These are phyloP conservation scores for Ditylenchus weischeri DNA, from an alignment of 2,888 invertebrate species.

Conservation along the genomic window DNA sequence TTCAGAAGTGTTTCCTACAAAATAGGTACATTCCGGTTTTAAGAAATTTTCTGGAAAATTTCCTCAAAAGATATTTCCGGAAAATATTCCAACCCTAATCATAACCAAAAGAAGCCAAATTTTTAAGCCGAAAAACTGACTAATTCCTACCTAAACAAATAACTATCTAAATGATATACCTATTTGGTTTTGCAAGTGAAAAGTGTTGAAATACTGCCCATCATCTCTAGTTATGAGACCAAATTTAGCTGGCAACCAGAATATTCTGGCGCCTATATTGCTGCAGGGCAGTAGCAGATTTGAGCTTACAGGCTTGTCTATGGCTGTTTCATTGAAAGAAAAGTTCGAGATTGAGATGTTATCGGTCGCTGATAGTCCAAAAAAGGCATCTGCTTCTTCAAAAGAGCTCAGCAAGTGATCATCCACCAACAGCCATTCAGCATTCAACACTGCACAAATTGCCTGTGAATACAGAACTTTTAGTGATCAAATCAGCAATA, in stretches of 20 bases:
- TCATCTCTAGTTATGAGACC: conserved; percentile 37
- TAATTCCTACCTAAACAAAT: too few species aligned
- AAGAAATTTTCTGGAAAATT: too few species aligned
- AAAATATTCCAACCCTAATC: too few species aligned
- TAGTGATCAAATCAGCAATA: too few species aligned
- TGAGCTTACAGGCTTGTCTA: background rate
- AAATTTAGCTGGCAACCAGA: conserved; percentile 44
- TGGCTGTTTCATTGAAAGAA: background rate
- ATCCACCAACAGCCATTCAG: conserved; percentile 40
- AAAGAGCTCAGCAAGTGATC: conserved; percentile 13
- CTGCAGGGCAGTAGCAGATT: conserved; percentile 71
- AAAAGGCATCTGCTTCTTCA: conserved; percentile 1
- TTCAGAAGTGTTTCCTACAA: too few species aligned
- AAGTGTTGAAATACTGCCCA: conserved; percentile 42
- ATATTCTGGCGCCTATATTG: conserved; percentile 40
- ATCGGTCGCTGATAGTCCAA: background rate
- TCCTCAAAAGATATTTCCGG: too few species aligned
- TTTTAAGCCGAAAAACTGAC: background rate
- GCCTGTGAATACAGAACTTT: conserved; percentile 29
- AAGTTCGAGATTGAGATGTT: background rate
- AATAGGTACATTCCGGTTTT: too few species aligned
- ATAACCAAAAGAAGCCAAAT: too few species aligned
- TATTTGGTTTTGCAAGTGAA: conserved; percentile 36
- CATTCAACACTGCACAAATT: conserved; percentile 36
- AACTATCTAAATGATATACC: conserved; percentile 22